Evolutionary conservation across 2,113 vertebrate genomes (phyloP), one percentile per base, ranked within the genome.

Genomic region (Canis aureus): DNA sequence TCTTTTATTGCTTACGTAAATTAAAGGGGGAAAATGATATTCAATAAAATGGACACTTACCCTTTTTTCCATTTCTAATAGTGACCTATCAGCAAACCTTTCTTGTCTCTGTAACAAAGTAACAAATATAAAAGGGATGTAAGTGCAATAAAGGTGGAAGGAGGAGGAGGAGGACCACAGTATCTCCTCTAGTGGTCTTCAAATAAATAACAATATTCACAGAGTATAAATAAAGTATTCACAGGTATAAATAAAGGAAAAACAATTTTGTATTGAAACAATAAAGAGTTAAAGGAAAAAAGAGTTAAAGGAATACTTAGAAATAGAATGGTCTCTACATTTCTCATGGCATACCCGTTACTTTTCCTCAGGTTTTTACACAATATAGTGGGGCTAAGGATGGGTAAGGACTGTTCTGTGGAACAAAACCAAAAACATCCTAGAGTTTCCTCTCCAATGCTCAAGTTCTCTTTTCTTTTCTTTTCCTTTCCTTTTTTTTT

Each of bases 1-100:
- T 11, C 38, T 51, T 87, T 16, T 13, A 84, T 13, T 78, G 78
- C 6, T 89, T 82, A 84, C 10, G 88, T 11, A 87, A 78, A 97
- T 67, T 57, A 94, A 89, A 81, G 53, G 22, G 13, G 22, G 27
- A 55, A 93, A 94, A 90, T 19, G 19, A 90, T 84, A 43, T 35
- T 76, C 76, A 94, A 53, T 83, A 96, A 94, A 66, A 97, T 38
- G 82, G 76, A 98, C 94, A 98, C 99, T 99, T 99, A 99, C 99
- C 99, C 99, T 99, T 99, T 99, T 99, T 99, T 99, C 99, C 99
- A 99, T 99, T 99, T 99, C 99, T 97, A 99, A 99, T 98, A 99
- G 99, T 95, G 99, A 99, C 98, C 99, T 99, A 98, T 99, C 99
- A 97, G 99, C 99, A 98, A 99, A 99, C 98, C 99, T 99, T 98